A percentile compares a stretch with the other conserved stretches of the same genome.
Conservation (phyloP, 1,140 invertebrate genomes). For the Trichonephila clavata region DNA sequence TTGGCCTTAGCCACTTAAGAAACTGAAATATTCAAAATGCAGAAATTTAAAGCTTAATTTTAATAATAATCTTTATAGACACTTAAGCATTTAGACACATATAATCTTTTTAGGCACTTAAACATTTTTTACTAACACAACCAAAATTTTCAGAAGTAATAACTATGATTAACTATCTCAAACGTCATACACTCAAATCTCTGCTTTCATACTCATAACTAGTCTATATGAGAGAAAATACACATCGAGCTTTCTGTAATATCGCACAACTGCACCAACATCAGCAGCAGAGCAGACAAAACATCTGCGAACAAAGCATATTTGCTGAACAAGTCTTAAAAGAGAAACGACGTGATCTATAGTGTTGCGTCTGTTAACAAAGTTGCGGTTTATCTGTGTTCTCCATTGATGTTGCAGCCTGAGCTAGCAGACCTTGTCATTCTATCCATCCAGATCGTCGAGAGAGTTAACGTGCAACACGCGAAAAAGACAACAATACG, state of each 20-base stretch:
- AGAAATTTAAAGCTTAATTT: too few species aligned
- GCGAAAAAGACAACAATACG: slow-evolving; percentile 32
- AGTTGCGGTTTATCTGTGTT: slow-evolving; percentile 13
- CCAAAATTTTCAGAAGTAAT: too few species aligned
- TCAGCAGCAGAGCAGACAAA: slow-evolving; percentile 15
- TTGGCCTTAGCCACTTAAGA: too few species aligned
- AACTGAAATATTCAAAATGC: too few species aligned
- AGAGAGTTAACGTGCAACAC: background rate
- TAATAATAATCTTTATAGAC: too few species aligned
- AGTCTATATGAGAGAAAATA: background rate
- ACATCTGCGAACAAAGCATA: slow-evolving; percentile 53
- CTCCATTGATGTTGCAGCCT: slow-evolving; percentile 18
- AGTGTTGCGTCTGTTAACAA: slow-evolving; percentile 41
- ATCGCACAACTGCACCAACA: background rate
- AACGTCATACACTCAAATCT: too few species aligned
- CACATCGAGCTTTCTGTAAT: background rate
- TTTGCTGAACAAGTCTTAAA: slow-evolving; percentile 45
- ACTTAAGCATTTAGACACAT: too few species aligned
- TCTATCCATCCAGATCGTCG: slow-evolving; percentile 5
- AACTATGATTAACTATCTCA: too few species aligned
- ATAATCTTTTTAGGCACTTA: too few species aligned
- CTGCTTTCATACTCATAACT: too few species aligned
- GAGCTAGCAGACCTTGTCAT: slow-evolving; percentile 41
- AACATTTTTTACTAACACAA: too few species aligned
- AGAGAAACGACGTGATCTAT: slow-evolving; percentile 8